A percentile compares a stretch with the other conserved stretches of the same genome.
Evolutionary conservation across 2,113 vertebrate genomes (phyloP).

Genomic region (Thalassoma bifasciatum): DNA sequence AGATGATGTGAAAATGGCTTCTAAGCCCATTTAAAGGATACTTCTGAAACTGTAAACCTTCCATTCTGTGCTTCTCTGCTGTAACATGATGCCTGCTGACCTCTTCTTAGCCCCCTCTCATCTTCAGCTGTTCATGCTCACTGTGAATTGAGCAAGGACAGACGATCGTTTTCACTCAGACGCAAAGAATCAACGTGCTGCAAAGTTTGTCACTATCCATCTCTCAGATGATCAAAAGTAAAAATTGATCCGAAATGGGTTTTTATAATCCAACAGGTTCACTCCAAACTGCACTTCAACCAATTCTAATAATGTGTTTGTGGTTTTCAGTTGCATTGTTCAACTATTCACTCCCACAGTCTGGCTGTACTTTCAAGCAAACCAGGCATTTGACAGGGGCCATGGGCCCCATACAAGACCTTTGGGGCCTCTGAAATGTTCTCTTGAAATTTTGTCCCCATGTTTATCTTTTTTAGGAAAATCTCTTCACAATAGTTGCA

Average conservation of each 20-base stretch:
- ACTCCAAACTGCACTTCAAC: background rate
- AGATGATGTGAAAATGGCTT: conserved; percentile 14
- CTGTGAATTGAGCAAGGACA: conserved; percentile 1
- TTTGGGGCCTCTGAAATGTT: too few relatives aligned
- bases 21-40: conserved; percentile 12
- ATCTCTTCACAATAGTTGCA: too few relatives aligned
- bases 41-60: conserved; percentile 43
- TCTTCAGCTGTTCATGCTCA: conserved; percentile 30
- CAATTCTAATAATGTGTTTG: conserved; percentile 4
- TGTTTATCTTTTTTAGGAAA: too few relatives aligned
- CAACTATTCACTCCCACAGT: too few relatives aligned
- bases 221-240: conserved; percentile 11
- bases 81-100: conserved; percentile 48
- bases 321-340: too few relatives aligned
- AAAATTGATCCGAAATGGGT: conserved; percentile 8
- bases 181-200: background rate
- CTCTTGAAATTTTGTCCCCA: too few relatives aligned
- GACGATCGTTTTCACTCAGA: conserved; percentile 21
- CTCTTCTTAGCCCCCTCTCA: conserved; percentile 26
- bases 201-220: conserved; percentile 18
- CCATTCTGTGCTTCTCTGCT: conserved; percentile 21
- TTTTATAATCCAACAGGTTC: background rate
- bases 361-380: too few relatives aligned
- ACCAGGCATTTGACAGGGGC: too few relatives aligned
- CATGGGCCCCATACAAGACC: too few relatives aligned